Conservation (phyloP, 2,797 vertebrate species). For the Eutrigla gurnardus region DNA sequence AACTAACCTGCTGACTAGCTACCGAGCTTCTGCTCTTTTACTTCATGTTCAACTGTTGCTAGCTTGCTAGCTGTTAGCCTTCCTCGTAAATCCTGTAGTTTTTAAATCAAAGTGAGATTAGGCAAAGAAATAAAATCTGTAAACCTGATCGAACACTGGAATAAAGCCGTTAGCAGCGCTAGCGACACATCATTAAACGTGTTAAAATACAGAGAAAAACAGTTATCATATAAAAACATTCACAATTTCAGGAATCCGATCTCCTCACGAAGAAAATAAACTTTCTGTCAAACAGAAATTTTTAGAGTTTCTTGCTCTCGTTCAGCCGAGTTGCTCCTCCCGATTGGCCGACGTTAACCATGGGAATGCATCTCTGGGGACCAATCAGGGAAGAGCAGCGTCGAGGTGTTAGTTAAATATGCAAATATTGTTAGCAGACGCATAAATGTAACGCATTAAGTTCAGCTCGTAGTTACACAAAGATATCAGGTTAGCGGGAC, state of each 20-base stretch:
- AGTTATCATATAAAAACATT: constrained; percentile 37
- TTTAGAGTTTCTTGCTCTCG: constrained; percentile 2
- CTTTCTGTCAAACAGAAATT: constrained; percentile 14
- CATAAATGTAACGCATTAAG: background rate
- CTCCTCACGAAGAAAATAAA: constrained; percentile 16
- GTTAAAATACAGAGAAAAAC: constrained; percentile 17
- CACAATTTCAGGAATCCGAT: constrained; percentile 53
- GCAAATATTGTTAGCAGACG: constrained; percentile 6
- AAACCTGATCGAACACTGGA: constrained; percentile 18
- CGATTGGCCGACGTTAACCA: constrained; percentile 46
- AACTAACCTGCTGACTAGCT: background rate
- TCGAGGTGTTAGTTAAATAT: constrained; percentile 39
- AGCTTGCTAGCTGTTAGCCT: background rate
- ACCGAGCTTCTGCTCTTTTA: background rate
- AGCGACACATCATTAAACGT: background rate
- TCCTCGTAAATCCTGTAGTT: background rate
- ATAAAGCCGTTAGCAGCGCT: constrained; percentile 32
- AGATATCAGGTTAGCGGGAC: constrained; percentile 23
- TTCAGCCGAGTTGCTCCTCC: constrained; percentile 16
- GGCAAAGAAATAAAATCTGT: background rate
- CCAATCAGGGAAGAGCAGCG: constrained; percentile 41
- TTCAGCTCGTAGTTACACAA: constrained; percentile 29
- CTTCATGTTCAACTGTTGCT: too few species aligned
- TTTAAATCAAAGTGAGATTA: background rate
- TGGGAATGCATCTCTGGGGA: constrained; percentile 48